Percentiles rank a stretch among this genome's conserved stretches.
These are phyloP conservation scores for Solenopsis invicta DNA, from an alignment of 1,140 invertebrate species.

Conservation along the genomic window DNA sequence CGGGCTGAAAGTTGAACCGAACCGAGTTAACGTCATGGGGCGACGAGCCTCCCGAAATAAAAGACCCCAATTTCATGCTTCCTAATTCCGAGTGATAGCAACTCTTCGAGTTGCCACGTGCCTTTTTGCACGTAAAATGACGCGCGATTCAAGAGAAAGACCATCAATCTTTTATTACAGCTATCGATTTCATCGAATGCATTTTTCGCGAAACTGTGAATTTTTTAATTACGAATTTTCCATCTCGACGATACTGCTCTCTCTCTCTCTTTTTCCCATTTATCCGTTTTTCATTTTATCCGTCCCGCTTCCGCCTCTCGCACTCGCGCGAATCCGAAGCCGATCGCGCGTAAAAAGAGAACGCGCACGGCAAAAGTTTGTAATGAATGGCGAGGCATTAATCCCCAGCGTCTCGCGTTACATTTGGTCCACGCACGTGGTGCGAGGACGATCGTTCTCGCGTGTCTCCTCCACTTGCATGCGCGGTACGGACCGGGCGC, in stretches of 20 bases:
- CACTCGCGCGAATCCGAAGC: not conserved
- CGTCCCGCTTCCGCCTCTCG: not conserved
- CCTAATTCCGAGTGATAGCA: not conserved
- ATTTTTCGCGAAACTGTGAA: not conserved
- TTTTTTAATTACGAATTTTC: not conserved
- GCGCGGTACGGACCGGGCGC: slow-evolving; percentile 6
- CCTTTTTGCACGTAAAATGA: not conserved
- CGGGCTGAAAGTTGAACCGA: slow-evolving; percentile 69
- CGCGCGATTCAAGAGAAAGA: not conserved
- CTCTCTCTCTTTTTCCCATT: not conserved
- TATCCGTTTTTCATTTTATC: not conserved
- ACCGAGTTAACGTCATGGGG: slow-evolving; percentile 61
- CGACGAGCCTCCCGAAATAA: slow-evolving; percentile 43
- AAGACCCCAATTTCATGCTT: slow-evolving; percentile 26
- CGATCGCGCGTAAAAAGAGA: slow-evolving; percentile 31
- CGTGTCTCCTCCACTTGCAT: slow-evolving; percentile 11
- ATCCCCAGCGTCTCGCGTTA: slow-evolving; percentile 74
- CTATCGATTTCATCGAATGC: too few species aligned
- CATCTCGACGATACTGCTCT: not conserved
- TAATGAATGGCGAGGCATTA: slow-evolving; percentile 79
- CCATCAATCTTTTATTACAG: not conserved
- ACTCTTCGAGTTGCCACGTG: not conserved
- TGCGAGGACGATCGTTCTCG: slow-evolving; percentile 15
- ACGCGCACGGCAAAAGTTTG: slow-evolving; percentile 69
- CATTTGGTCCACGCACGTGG: slow-evolving; percentile 68